Base-by-base conservation (phyloP, 2,797 vertebrate species). In the Channa striata region DNA sequence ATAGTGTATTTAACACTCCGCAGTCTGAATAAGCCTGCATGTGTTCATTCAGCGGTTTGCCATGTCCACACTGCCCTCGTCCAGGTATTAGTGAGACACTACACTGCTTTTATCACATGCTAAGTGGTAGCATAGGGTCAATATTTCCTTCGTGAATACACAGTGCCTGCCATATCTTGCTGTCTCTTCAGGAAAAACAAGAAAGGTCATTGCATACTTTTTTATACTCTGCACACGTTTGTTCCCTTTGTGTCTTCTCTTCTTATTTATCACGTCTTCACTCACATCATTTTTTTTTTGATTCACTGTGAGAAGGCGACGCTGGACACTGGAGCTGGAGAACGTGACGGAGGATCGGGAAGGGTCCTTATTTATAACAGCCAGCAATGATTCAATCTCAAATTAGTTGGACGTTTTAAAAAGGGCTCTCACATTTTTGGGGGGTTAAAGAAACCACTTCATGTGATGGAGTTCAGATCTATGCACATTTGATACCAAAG, bases 211-310 rank as follows among this genome's bases (percentile, higher is more conserved):
- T 10, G 8, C 46, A 23, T 60, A 1, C 30, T 33, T 40, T 74
- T 71, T 76, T 47, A 52, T 43, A 61, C 4, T 7, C 58, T 39
- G 14, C 37, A 51, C 17, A 30, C 68, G 52, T 60, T 56, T 67
- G 21, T 75, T 56, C 57, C 36, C 47, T 16, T 66, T 46, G 52
- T 70, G 44, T 63, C 51, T 56, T 72, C 44, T 64, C 34, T n/a
- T 77, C 47, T 78, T 89, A 90, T 90, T 91, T 91, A 87, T 87
- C 25, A 75, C 67, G 67, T 63, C 46, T 63, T 62, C 36, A 43
- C 23, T 57, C 19, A 1, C 19, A 49, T 71, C 42, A 16, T 30
- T 36, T 52, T 4, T 2, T n/a, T n/a, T n/a, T 70, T 49, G 72
- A 54, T 75, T 68, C 48, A 56, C 34, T 36, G 4, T n/a, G 23